Evolutionary conservation across 2,113 vertebrate species (phyloP).

Genomic region (Corythaeola cristata): DNA sequence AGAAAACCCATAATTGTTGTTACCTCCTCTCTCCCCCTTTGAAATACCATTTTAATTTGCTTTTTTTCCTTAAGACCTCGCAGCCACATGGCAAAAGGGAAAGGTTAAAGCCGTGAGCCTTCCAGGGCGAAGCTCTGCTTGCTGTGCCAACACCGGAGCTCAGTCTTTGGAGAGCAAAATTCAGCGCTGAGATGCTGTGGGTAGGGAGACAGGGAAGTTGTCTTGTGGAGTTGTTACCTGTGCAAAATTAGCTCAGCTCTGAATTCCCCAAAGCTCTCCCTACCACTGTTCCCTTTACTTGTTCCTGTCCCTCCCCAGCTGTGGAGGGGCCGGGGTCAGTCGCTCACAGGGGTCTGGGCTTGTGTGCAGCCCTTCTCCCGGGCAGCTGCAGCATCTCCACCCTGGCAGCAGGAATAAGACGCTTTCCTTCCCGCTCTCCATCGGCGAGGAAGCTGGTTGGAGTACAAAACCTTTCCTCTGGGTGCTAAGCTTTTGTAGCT

Average conservation of each 20-base stretch:
- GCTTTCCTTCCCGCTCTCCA: neutral
- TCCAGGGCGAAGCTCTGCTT: neutral
- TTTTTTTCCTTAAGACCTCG: neutral
- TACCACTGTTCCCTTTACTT: neutral
- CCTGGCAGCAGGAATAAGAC: neutral
- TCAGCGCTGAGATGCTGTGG: rapidly evolving
- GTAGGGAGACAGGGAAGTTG: neutral
- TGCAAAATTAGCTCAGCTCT: neutral
- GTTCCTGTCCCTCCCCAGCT: neutral
- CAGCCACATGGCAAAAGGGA: rapidly evolving
- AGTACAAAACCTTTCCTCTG: neutral
- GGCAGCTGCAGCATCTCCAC: neutral
- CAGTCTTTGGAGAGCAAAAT: rapidly evolving
- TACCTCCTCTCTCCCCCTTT: neutral
- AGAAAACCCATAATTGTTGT: neutral
- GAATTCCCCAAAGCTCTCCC: neutral
- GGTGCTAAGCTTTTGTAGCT: neutral
- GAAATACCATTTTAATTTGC: neutral
- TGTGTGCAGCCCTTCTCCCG: rapidly evolving
- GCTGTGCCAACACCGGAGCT: neutral
- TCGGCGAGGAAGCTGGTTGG: neutral
- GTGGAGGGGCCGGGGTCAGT: neutral
- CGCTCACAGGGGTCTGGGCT: neutral
- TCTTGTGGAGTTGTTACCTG: rapidly evolving
- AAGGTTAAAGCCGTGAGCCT: rapidly evolving